Conservation (phyloP, 2,797 vertebrate genomes). For the Euphonia xanthogaster region DNA sequence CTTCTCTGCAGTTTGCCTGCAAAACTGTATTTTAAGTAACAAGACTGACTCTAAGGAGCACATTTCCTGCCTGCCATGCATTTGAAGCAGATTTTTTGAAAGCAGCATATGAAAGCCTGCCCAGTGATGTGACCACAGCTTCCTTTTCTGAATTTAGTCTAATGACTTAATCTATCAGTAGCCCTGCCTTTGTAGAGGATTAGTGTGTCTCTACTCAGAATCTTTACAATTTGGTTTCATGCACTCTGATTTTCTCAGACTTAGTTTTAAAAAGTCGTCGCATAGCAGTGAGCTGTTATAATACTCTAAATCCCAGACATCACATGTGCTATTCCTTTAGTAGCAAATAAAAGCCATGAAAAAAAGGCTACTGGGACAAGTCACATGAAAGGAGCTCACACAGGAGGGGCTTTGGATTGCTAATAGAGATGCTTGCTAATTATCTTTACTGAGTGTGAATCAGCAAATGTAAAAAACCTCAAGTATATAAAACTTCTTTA, state of each 20-base stretch:
- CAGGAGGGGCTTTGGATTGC: not conserved
- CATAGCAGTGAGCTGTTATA: not conserved
- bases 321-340: not conserved
- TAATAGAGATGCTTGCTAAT: not conserved
- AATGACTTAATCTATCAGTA: not conserved
- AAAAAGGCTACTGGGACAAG: not conserved
- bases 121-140: not conserved
- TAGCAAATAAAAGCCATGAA: not conserved
- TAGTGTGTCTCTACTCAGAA: not conserved
- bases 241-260: constrained; percentile 12
- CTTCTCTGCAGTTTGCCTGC: not conserved
- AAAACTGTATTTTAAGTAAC: not conserved
- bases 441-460: not conserved
- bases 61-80: not conserved
- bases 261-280: not conserved
- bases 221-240: not conserved
- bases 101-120: not conserved
- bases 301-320: constrained; percentile 4
- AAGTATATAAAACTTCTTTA: not conserved
- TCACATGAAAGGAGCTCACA: constrained; percentile 1
- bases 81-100: not conserved
- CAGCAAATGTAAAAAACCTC: not conserved
- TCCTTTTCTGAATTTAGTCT: not conserved
- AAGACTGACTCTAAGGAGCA: not conserved
- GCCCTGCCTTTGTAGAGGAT: not conserved